Conservation (phyloP, 2,888 invertebrate genomes). For the Diloba caeruleocephala region DNA sequence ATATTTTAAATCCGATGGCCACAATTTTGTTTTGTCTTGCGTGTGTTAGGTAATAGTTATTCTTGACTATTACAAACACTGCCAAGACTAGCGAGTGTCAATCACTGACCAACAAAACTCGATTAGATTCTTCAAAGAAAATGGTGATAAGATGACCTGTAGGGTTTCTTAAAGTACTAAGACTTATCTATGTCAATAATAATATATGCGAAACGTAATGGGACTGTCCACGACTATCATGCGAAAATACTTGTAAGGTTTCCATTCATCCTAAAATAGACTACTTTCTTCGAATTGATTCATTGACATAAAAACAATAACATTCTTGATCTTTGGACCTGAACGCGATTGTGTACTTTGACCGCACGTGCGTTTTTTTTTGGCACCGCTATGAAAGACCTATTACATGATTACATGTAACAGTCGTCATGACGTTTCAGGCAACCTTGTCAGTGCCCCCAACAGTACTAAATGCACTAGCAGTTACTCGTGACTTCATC, state of each 20-base stretch:
- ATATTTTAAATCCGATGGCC: too few relatives aligned
- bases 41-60: too few relatives aligned
- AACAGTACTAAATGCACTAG: too few relatives aligned
- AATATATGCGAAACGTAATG: constrained; percentile 13
- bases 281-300: constrained; percentile 15
- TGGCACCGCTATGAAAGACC: constrained; percentile 26
- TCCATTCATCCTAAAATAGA: constrained; percentile 27
- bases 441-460: constrained; percentile 19
- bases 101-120: too few relatives aligned
- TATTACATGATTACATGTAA: constrained; percentile 11
- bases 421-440: constrained; percentile 19
- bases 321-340: constrained; percentile 24
- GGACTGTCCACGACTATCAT: constrained; percentile 3
- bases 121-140: too few relatives aligned
- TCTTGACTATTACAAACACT: neutral
- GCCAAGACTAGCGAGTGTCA: too few relatives aligned
- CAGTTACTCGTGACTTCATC: too few relatives aligned
- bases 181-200: too few relatives aligned
- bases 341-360: constrained; percentile 16
- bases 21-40: too few relatives aligned
- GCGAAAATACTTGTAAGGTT: constrained; percentile 18
- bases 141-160: too few relatives aligned
- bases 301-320: constrained; percentile 22
- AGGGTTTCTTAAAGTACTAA: too few relatives aligned
- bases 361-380: constrained; percentile 30